phyloP scores from a whole-genome alignment of 2,888 invertebrate genomes.

The Criorhina ranunculi region DNA sequence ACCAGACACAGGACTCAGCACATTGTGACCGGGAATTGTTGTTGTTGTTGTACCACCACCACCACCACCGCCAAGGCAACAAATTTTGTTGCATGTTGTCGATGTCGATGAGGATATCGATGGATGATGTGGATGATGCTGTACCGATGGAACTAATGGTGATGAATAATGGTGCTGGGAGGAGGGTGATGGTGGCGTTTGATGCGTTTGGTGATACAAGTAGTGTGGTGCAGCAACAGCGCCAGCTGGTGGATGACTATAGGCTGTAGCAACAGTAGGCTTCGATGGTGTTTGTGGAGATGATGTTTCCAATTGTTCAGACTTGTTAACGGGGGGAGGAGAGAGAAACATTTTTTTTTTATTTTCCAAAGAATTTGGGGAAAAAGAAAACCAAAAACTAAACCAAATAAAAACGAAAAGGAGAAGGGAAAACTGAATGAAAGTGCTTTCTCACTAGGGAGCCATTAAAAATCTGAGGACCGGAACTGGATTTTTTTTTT shows the following conservation, averaged over 20 bases:
- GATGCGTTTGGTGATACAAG: conserved; percentile 49
- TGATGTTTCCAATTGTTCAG: conserved; percentile 77
- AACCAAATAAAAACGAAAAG: neutral
- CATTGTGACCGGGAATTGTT: conserved; percentile 69
- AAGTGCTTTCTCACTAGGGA: conserved; percentile 26
- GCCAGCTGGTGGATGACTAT: conserved; percentile 67
- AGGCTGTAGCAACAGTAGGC: conserved; percentile 68
- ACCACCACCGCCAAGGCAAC: conserved; percentile 73
- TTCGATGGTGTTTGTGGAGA: conserved; percentile 64
- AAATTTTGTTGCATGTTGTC: conserved; percentile 78
- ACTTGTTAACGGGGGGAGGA: conserved; percentile 72
- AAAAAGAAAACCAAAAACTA: conserved; percentile 32
- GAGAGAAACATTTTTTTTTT: conserved; percentile 19
- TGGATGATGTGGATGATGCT: conserved; percentile 64
- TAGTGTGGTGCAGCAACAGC: conserved; percentile 35
- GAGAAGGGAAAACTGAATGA: conserved; percentile 17
- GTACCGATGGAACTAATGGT: conserved; percentile 57
- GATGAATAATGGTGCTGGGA: conserved; percentile 55
- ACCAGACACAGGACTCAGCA: conserved; percentile 58
- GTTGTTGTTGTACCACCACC: conserved; percentile 63
- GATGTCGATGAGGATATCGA: conserved; percentile 64
- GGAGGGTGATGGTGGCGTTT: conserved; percentile 57
- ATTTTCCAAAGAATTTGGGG: neutral
- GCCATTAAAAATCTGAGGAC: conserved; percentile 19
- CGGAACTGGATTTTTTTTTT: conserved; percentile 12